Evolutionary conservation across 2,113 vertebrate species (phyloP).

Genomic region (Petromus typicus): DNA sequence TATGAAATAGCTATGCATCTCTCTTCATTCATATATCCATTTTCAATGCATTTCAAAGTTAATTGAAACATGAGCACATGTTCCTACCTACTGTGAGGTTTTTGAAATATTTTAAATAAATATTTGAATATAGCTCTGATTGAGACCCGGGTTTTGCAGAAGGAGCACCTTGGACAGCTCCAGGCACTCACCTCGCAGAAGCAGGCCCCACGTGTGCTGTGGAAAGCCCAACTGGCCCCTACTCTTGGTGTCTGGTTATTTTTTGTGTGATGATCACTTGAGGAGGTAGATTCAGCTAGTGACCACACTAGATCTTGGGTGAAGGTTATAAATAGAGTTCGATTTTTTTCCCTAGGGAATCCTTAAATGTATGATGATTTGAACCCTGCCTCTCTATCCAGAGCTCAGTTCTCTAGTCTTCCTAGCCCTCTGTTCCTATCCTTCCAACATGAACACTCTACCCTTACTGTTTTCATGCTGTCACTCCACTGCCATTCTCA

Average conservation of each 20-base stretch:
- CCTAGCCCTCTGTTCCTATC: background rate
- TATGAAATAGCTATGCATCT: background rate
- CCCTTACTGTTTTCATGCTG: background rate
- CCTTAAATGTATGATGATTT: background rate
- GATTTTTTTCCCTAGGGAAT: background rate
- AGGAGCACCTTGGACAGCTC: constrained; percentile 76
- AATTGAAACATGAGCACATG: background rate
- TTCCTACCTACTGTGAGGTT: background rate
- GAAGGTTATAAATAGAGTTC: background rate
- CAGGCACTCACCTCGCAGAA: background rate
- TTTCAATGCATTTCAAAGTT: constrained; percentile 48
- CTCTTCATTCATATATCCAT: background rate
- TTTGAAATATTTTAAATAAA: constrained; percentile 36
- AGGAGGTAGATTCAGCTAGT: background rate
- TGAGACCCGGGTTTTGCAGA: background rate
- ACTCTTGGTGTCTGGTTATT: background rate
- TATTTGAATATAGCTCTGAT: background rate
- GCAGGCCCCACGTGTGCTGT: rapidly evolving
- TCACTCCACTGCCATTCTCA: background rate
- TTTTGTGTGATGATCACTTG: background rate
- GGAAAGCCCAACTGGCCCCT: no score
- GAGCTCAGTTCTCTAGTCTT: background rate
- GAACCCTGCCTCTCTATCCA: background rate
- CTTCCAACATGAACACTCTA: background rate
- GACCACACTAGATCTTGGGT: background rate